Conservation (phyloP, 2,113 vertebrate genomes). For the Alexandromys fortis region DNA sequence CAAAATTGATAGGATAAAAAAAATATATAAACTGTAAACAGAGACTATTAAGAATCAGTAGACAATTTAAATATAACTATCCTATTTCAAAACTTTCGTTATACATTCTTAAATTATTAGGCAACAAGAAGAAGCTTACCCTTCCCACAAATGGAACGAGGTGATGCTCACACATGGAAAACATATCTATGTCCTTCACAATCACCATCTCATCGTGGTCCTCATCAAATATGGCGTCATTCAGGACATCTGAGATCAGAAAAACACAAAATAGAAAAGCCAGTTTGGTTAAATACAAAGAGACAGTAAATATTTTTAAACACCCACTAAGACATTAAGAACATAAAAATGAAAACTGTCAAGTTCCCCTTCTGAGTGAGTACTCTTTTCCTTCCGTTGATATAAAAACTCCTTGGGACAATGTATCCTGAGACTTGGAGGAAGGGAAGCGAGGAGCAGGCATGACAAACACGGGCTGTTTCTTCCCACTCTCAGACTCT, state of each 20-base stretch:
- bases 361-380: constrained; percentile 15
- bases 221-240: constrained; percentile 98
- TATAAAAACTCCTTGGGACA: neutral
- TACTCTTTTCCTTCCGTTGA: constrained; percentile 8
- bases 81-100: neutral
- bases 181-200: constrained; percentile 99
- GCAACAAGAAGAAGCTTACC: constrained; percentile 86
- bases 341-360: neutral
- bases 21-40: constrained; percentile 65
- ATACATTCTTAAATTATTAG: neutral
- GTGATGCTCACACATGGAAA: constrained; percentile 99
- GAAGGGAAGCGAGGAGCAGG: neutral
- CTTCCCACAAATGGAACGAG: constrained; percentile 97
- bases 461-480: neutral
- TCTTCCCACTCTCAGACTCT: neutral
- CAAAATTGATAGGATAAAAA: constrained; percentile 82
- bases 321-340: constrained; percentile 19
- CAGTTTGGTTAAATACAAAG: neutral
- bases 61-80: constrained; percentile 31
- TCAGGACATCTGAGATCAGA: constrained; percentile 92
- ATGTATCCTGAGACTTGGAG: neutral
- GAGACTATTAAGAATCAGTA: constrained; percentile 36
- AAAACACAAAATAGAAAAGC: neutral
- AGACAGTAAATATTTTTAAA: neutral
- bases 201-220: constrained; percentile 99